These are phyloP conservation scores for Prionailurus bengalensis DNA, from an alignment of 2,113 vertebrate species.

Conservation along the genomic window DNA sequence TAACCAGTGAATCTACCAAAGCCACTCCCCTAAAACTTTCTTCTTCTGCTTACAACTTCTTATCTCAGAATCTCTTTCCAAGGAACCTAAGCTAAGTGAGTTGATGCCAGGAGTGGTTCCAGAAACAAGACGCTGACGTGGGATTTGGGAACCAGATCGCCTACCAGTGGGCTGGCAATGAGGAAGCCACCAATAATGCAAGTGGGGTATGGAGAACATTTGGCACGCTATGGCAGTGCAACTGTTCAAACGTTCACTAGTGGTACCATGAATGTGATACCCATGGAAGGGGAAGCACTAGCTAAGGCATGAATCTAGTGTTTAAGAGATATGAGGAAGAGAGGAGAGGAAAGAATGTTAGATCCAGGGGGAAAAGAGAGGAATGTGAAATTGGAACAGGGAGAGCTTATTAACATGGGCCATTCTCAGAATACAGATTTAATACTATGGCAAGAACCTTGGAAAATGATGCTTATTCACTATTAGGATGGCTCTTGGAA, in stretches of 20 bases:
- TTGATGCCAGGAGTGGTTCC: background rate
- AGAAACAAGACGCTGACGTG: background rate
- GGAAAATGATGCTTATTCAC: background rate
- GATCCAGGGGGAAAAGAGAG: background rate
- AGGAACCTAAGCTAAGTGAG: background rate
- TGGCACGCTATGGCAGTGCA: accelerated
- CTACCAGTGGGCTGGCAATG: background rate
- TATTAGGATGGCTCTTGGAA: background rate
- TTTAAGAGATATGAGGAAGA: background rate
- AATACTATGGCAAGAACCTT: background rate
- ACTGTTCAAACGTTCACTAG: background rate
- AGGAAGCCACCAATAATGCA: background rate
- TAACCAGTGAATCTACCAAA: background rate
- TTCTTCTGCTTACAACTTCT: background rate
- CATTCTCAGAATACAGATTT: background rate
- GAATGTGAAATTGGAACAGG: background rate
- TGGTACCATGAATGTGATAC: no score
- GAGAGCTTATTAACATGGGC: background rate
- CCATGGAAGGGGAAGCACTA: background rate
- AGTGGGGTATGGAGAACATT: background rate
- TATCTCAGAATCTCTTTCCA: background rate
- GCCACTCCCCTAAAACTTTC: background rate
- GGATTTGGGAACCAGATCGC: background rate
- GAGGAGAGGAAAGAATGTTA: background rate
- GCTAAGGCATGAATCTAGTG: background rate